A percentile compares a stretch with the other conserved stretches of the same genome.
Evolutionary conservation across 2,888 invertebrate genomes (phyloP).

Genomic region (Meghimatium bilineatum): DNA sequence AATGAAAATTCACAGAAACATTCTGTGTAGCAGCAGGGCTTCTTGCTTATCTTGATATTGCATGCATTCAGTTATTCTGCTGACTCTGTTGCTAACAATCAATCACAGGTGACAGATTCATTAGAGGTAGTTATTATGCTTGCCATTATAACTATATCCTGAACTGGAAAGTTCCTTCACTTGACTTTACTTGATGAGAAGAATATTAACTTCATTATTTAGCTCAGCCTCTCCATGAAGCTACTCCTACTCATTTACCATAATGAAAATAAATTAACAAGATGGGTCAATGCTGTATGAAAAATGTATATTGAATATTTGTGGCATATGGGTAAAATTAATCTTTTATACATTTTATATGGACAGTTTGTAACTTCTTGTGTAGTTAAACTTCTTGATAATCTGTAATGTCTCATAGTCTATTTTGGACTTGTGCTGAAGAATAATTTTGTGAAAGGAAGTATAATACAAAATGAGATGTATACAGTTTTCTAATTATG

Average conservation of each 20-base stretch:
- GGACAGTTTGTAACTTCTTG: too few relatives aligned
- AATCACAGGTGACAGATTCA: slow-evolving; percentile 24
- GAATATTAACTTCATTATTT: background rate
- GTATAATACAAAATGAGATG: too few relatives aligned
- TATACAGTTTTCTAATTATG: too few relatives aligned
- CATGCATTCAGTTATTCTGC: background rate
- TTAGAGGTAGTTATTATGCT: background rate
- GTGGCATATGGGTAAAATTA: too few relatives aligned
- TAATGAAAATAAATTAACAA: background rate
- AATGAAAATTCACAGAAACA: background rate
- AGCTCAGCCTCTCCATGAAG: background rate
- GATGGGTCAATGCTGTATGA: background rate
- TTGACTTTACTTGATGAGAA: background rate
- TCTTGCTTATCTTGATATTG: background rate
- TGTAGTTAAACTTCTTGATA: too few relatives aligned
- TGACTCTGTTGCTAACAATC: slow-evolving; percentile 10
- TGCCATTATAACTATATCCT: background rate
- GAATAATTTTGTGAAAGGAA: too few relatives aligned
- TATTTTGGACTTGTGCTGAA: too few relatives aligned
- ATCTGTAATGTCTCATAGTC: too few relatives aligned
- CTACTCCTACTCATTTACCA: background rate
- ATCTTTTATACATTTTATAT: too few relatives aligned
- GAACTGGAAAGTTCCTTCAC: background rate
- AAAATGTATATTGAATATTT: too few relatives aligned
- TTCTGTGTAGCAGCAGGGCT: background rate